Percentiles rank a stretch among this genome's conserved stretches.
Conservation (phyloP, 1,140 invertebrate species). For the Danaus melanippus region DNA sequence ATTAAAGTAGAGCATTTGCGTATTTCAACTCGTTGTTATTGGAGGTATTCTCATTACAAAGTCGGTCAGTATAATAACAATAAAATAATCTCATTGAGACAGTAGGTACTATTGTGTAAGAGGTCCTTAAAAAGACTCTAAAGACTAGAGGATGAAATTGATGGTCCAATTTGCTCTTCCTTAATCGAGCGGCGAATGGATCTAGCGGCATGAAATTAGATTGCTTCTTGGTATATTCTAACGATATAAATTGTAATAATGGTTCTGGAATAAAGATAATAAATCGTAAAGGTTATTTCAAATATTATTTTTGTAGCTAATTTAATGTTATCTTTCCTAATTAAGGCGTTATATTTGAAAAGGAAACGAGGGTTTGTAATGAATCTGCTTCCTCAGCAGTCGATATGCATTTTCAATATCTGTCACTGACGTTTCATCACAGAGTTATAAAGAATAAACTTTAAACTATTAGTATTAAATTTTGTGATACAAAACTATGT, state of each 20-base stretch:
- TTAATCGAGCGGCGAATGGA: slow-evolving; percentile 54
- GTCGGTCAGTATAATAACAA: slow-evolving; percentile 27
- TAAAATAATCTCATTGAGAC: slow-evolving; percentile 37
- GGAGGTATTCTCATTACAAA: slow-evolving; percentile 8
- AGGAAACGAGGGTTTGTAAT: no score
- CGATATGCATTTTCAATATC: no score
- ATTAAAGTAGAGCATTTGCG: no score
- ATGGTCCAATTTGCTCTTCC: slow-evolving; percentile 54
- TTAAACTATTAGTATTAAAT: no score
- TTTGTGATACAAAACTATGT: no score
- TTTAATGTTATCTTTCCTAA: no score
- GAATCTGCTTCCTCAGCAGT: no score
- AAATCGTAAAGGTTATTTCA: slow-evolving; percentile 7
- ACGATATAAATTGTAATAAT: slow-evolving; percentile 24
- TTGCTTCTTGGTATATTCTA: slow-evolving; percentile 40
- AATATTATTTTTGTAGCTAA: not conserved
- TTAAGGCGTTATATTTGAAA: no score
- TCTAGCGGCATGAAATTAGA: slow-evolving; percentile 52
- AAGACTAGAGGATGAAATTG: slow-evolving; percentile 40
- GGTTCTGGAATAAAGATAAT: slow-evolving; percentile 4
- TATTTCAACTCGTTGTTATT: no score
- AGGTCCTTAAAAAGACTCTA: slow-evolving; percentile 28
- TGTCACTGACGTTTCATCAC: no score
- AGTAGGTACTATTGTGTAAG: slow-evolving; percentile 24
- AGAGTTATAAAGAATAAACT: no score